Base-by-base conservation (phyloP, 2,888 invertebrate species). In the Microctonus hyperodae region DNA sequence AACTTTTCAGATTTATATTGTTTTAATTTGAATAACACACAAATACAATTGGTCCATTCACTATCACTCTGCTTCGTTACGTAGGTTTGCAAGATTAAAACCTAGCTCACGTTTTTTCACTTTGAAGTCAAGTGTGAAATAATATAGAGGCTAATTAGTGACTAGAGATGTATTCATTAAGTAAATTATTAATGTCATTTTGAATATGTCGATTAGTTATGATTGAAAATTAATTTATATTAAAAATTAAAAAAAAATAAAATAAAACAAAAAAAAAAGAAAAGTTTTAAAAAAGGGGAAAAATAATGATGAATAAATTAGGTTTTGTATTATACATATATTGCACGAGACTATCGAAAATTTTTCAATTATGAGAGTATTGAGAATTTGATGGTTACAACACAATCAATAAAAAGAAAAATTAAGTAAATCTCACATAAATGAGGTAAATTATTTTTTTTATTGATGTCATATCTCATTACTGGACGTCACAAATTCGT, bases 91-190 rank as follows among this genome's bases (percentile, higher is more conserved):
- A 44, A 64, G 51, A 51, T 28, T 57, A 50, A 56, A 57, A 53
- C 16, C 44, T 64, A 64, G 44, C 23, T 48, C 33, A 57, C 25
- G 55, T 61, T 60, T 50, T 37, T 56, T 28, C 44, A 44, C 44
- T 13, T 37, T 57, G 62, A 67, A 53, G 67, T 61, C 70, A 70
- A 68, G 70, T 68, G 72, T 67, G 72, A 63, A 63, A 73, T 72
- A 77, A 44, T 16, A 44, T 77, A 80, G 81, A 82, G 81, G 81
- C 81, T 82, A 82, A 73, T 72, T 79, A 81, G 77, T 70, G 68
- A 76, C 72, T 78, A 79, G 76, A 70, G 61, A 56, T 50, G 63
- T 60, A 74, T 64, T 44, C 44, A 60, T 64, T 48, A 64, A 70
- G 65, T 72, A 65, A 64, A 66, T 65, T 67, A 53, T 70, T 66